These are phyloP conservation scores for Sebastes umbrosus DNA, from an alignment of 2,797 vertebrate genomes.

Conservation along the genomic window DNA sequence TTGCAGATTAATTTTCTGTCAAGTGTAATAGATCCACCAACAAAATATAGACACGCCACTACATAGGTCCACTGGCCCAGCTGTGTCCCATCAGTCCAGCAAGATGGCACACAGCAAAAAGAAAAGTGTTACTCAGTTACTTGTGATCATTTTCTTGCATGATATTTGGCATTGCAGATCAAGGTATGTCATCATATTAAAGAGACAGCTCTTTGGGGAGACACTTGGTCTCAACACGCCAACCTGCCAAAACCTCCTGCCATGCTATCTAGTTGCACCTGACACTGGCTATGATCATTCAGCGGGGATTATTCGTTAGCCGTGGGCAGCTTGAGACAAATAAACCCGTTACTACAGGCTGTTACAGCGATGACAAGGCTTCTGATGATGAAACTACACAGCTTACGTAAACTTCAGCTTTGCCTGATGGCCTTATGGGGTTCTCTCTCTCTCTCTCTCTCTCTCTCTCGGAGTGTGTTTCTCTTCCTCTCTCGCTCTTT, in stretches of 20 bases:
- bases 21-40: not conserved
- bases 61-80: not conserved
- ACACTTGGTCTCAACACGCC: not conserved
- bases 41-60: not conserved
- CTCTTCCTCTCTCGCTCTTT: not conserved
- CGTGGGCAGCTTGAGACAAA: not conserved
- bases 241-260: not conserved
- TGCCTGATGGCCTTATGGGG: slow-evolving; percentile 24
- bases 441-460: not conserved
- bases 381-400: slow-evolving; percentile 47
- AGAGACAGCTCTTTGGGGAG: not conserved
- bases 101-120: not conserved
- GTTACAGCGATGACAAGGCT: not conserved
- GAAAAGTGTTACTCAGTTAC: not conserved
- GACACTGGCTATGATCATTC: not conserved
- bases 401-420: slow-evolving; percentile 63
- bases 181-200: not conserved
- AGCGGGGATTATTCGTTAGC: not conserved
- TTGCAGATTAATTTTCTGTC: not conserved
- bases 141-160: not conserved
- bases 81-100: not conserved
- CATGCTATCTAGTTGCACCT: not conserved
- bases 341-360: slow-evolving; percentile 2
- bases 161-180: not conserved
- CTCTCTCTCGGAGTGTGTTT: not conserved